Evolutionary conservation across 2,888 invertebrate genomes (phyloP).

Genomic region (Meloe dianella): DNA sequence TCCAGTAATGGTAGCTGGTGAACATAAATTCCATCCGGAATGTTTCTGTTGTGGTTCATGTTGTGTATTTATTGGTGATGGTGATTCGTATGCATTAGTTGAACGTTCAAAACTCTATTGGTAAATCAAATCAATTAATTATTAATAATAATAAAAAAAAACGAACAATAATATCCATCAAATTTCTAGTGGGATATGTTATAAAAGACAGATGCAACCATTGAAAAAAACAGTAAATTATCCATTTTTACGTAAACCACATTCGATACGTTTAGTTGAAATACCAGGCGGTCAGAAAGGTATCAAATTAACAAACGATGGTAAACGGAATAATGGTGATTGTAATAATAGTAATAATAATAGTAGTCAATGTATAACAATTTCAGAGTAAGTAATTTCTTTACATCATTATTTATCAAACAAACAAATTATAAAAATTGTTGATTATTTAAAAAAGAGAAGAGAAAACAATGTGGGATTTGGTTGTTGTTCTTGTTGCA

Average conservation of each 20-base stretch:
- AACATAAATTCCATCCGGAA: conserved; percentile 95
- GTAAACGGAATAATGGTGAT: conserved; percentile 62
- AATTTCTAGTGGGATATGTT: conserved; percentile 73
- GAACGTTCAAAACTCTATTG: conserved; percentile 89
- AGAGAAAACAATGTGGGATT: neutral
- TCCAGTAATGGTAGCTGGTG: conserved; percentile 93
- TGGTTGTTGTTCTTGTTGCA: too few species aligned
- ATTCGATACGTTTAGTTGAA: conserved; percentile 84
- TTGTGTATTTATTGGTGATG: conserved; percentile 85
- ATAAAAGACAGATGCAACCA: conserved; percentile 73
- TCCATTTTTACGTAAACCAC: conserved; percentile 66
- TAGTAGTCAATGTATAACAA: conserved; percentile 68
- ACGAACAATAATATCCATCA: too few species aligned
- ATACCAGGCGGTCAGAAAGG: conserved; percentile 73
- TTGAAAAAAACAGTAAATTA: conserved; percentile 61
- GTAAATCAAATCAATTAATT: conserved; percentile 64
- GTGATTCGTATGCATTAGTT: conserved; percentile 90
- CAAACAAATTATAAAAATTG: too few species aligned
- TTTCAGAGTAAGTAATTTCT: conserved; percentile 70
- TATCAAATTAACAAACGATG: conserved; percentile 69
- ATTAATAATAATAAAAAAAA: too few species aligned
- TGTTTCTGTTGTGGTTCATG: conserved; percentile 90
- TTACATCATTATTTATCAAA: too few species aligned
- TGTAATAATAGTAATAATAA: conserved; percentile 54
- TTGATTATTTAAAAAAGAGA: neutral